These are phyloP conservation scores for Bovichtus variegatus DNA, from an alignment of 2,797 vertebrate genomes.

Conservation along the genomic window DNA sequence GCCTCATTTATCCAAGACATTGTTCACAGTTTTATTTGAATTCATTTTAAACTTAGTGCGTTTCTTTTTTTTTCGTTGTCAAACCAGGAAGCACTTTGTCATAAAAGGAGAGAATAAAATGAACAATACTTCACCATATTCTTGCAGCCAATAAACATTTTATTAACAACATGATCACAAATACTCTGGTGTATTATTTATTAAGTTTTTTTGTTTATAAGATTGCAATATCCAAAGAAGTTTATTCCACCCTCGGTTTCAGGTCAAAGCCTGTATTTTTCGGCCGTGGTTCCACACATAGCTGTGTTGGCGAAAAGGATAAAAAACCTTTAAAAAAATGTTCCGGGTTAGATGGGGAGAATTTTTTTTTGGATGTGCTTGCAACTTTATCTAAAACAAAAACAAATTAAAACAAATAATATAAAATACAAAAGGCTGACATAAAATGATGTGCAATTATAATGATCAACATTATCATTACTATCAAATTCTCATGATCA, in stretches of 20 bases:
- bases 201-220: conserved; percentile 77
- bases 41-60: conserved; percentile 77
- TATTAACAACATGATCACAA: conserved; percentile 97
- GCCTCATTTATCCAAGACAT: conserved; percentile 77
- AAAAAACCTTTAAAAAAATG: conserved; percentile 70
- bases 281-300: conserved; percentile 81
- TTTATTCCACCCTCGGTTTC: conserved; percentile 81
- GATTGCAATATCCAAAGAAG: conserved; percentile 87
- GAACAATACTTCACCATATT: conserved; percentile 83
- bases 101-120: conserved; percentile 83
- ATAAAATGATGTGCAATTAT: conserved; percentile 89
- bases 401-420: conserved; percentile 86
- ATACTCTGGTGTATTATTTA: conserved; percentile 89
- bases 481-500: conserved; percentile 72
- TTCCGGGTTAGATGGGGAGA: conserved; percentile 83
- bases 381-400: conserved; percentile 80
- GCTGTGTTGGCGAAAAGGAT: conserved; percentile 87
- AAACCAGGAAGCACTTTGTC: conserved; percentile 87
- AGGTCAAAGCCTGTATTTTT: conserved; percentile 76
- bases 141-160: conserved; percentile 95
- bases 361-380: conserved; percentile 78
- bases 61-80: conserved; percentile 62
- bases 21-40: conserved; percentile 88
- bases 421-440: conserved; percentile 92
- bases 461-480: conserved; percentile 76